Percentiles rank a stretch among this genome's conserved stretches.
Conservation (phyloP, 2,797 vertebrate species). For the Helarctos malayanus region DNA sequence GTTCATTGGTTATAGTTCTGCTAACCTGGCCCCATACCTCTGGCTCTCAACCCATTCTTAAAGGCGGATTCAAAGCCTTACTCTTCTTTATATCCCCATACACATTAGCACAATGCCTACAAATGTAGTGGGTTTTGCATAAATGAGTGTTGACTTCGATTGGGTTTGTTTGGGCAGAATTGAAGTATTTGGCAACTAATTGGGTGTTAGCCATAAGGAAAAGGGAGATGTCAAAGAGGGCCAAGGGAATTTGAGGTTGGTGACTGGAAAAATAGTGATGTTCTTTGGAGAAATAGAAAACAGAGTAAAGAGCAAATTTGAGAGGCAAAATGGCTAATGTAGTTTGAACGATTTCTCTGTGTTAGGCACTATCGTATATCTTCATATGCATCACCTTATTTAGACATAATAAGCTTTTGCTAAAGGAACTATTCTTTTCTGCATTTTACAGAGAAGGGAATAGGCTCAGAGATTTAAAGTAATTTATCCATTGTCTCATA, state of each 20-base stretch:
- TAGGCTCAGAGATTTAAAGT: neutral
- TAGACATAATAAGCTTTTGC: neutral
- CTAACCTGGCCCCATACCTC: neutral
- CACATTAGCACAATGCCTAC: neutral
- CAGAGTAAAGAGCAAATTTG: neutral
- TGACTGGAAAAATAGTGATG: neutral
- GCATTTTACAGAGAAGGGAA: neutral
- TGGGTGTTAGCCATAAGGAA: neutral
- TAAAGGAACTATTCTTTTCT: neutral
- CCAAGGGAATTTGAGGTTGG: neutral
- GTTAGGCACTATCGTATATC: neutral
- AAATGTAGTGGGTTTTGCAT: neutral
- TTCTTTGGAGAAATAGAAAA: neutral
- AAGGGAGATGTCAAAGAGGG: neutral
- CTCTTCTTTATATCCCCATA: neutral
- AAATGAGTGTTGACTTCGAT: conserved; percentile 6
- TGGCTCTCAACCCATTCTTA: neutral
- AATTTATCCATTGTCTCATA: neutral
- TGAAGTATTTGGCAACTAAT: neutral
- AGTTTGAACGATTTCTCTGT: neutral
- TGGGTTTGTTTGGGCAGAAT: neutral
- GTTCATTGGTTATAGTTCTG: neutral
- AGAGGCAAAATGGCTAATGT: neutral
- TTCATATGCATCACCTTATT: neutral
- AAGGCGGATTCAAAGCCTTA: neutral